phyloP scores from a whole-genome alignment of 2,888 invertebrate genomes.

The Congeria kusceri region DNA sequence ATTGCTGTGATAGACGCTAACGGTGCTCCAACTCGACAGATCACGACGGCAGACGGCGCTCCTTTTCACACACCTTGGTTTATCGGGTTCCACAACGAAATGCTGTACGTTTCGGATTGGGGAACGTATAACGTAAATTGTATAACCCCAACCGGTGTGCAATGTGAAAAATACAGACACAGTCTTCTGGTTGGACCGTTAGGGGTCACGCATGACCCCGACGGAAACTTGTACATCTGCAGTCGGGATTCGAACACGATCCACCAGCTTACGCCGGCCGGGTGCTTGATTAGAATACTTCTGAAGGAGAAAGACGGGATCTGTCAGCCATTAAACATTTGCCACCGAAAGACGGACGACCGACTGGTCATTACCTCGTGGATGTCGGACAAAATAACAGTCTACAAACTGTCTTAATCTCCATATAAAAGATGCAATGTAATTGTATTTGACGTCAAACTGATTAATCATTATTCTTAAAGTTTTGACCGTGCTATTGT shows the following conservation, averaged over 20 bases:
- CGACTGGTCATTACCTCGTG: slow-evolving; percentile 58
- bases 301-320: slow-evolving; percentile 55
- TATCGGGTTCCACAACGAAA: slow-evolving; percentile 33
- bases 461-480: too few relatives aligned
- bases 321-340: slow-evolving; percentile 48
- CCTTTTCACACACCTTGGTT: slow-evolving; percentile 60
- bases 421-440: not conserved
- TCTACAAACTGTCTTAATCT: slow-evolving; percentile 45
- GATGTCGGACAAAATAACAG: slow-evolving; percentile 60
- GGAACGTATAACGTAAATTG: slow-evolving; percentile 49
- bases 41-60: slow-evolving; percentile 29
- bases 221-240: slow-evolving; percentile 53
- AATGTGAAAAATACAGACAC: slow-evolving; percentile 37
- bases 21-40: slow-evolving; percentile 33
- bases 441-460: too few relatives aligned
- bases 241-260: slow-evolving; percentile 57
- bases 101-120: slow-evolving; percentile 59
- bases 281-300: slow-evolving; percentile 31
- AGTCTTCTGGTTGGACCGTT: slow-evolving; percentile 46
- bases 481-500: too few relatives aligned
- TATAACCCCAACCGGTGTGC: slow-evolving; percentile 27
- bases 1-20: slow-evolving; percentile 43
- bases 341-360: slow-evolving; percentile 47
- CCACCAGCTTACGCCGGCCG: slow-evolving; percentile 47
- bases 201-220: slow-evolving; percentile 49